These are phyloP conservation scores for Pycnonotus jocosus DNA, from an alignment of 2,113 vertebrate species.

Conservation along the genomic window DNA sequence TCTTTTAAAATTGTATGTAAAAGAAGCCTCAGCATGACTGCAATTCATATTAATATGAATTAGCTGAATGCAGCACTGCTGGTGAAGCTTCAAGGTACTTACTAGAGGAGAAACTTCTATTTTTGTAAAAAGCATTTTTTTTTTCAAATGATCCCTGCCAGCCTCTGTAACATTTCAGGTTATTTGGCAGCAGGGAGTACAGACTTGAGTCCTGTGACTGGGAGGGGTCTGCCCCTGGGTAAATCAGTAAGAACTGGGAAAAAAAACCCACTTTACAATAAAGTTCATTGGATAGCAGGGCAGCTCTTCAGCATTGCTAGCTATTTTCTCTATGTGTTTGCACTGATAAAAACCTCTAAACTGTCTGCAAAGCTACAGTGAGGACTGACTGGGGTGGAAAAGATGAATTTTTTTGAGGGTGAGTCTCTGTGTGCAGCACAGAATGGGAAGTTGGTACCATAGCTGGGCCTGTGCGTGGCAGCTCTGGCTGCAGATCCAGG, in stretches of 20 bases:
- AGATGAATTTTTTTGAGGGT: neutral
- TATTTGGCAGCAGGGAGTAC: neutral
- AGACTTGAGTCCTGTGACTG: neutral
- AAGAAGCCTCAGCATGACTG: neutral
- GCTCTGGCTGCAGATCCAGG: neutral
- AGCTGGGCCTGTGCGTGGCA: accelerated
- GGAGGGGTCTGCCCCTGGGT: neutral
- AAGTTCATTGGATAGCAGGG: neutral
- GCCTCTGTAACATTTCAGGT: neutral
- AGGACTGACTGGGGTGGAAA: neutral
- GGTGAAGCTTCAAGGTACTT: neutral
- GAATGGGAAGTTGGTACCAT: accelerated
- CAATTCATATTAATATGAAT: neutral
- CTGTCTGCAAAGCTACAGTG: neutral
- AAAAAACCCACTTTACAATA: neutral
- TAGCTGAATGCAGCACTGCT: neutral
- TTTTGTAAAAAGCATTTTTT: neutral
- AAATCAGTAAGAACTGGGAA: neutral
- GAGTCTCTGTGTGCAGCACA: neutral
- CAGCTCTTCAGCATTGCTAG: neutral
- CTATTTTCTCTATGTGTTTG: neutral
- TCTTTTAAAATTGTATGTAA: neutral
- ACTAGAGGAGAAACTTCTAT: neutral
- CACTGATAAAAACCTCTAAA: neutral
- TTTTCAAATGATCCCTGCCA: neutral